A percentile compares a stretch with the other conserved stretches of the same genome.
Evolutionary conservation across 2,888 invertebrate species (phyloP).

Genomic region (Watsonalla cultraria): DNA sequence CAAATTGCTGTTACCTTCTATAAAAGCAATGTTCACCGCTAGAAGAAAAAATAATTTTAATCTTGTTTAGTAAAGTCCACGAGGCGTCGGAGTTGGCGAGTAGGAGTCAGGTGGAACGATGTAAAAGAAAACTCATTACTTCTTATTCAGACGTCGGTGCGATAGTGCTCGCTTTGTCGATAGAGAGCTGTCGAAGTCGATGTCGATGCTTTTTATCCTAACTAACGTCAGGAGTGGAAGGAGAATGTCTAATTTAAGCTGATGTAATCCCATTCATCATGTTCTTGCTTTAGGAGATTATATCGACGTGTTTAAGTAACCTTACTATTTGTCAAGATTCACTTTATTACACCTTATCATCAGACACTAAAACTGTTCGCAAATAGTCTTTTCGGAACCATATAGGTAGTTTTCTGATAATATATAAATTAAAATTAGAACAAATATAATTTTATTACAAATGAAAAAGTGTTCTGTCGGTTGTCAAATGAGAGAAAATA

Average conservation of each 20-base stretch:
- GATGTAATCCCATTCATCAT: background rate
- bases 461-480: too few relatives aligned
- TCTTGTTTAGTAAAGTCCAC: slow-evolving; percentile 65
- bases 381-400: too few relatives aligned
- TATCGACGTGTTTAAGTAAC: too few relatives aligned
- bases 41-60: slow-evolving; percentile 61
- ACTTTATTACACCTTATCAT: too few relatives aligned
- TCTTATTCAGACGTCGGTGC: slow-evolving; percentile 58
- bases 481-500: too few relatives aligned
- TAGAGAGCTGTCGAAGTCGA: slow-evolving; percentile 32
- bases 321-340: too few relatives aligned
- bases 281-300: too few relatives aligned
- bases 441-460: too few relatives aligned
- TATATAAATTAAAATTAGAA: too few relatives aligned
- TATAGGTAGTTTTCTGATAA: too few relatives aligned
- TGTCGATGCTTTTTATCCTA: slow-evolving; percentile 7
- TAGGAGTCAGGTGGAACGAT: slow-evolving; percentile 66
- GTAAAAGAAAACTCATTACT: slow-evolving; percentile 76
- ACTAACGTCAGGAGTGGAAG: background rate
- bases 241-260: background rate
- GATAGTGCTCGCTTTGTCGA: slow-evolving; percentile 38
- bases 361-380: too few relatives aligned
- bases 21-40: slow-evolving; percentile 31
- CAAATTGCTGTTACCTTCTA: background rate
- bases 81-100: slow-evolving; percentile 38